A percentile compares a stretch with the other conserved stretches of the same genome.
Evolutionary conservation across 37 sponge, comb jelly and placozoan genomes (phyloP).

Genomic region (Eunapius fragilis): DNA sequence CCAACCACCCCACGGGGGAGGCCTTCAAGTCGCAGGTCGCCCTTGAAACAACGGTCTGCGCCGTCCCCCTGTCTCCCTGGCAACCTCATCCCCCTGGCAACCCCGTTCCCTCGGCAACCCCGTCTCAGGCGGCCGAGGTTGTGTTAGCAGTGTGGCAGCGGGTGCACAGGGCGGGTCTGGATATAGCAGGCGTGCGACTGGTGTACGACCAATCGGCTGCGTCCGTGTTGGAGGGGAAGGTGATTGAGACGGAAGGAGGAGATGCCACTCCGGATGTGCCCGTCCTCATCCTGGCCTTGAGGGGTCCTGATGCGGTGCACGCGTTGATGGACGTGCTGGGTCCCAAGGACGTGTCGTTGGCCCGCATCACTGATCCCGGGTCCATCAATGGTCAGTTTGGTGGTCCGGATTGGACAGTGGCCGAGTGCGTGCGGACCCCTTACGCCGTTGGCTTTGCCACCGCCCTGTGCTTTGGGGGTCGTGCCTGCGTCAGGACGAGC

Average conservation of each 20-base stretch:
- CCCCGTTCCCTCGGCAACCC: no score
- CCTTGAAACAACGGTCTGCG: slow-evolving; percentile 25
- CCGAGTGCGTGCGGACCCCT: slow-evolving; percentile 32
- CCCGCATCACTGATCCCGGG: slow-evolving; percentile 66
- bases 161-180: slow-evolving; percentile 21
- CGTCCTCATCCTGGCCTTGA: slow-evolving; percentile 47
- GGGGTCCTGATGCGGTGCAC: slow-evolving; percentile 62
- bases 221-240: background rate
- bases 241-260: background rate
- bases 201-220: slow-evolving; percentile 10
- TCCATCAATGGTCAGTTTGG: slow-evolving; percentile 66
- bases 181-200: slow-evolving; percentile 62
- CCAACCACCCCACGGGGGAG: slow-evolving; percentile 22
- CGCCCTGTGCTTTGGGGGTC: slow-evolving; percentile 79
- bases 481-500: slow-evolving; percentile 56
- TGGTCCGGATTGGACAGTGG: background rate
- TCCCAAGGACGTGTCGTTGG: slow-evolving; percentile 51
- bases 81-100: no score
- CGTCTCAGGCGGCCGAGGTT: background rate
- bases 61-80: background rate
- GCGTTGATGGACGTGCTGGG: slow-evolving; percentile 61
- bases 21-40: slow-evolving; percentile 11
- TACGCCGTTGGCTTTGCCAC: slow-evolving; percentile 23
- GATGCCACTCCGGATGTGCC: background rate
- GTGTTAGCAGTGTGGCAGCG: slow-evolving; percentile 18